Percentiles rank a stretch among this genome's conserved stretches.
Conservation (phyloP, 2,888 invertebrate genomes). For the Tiliacea aurago region DNA sequence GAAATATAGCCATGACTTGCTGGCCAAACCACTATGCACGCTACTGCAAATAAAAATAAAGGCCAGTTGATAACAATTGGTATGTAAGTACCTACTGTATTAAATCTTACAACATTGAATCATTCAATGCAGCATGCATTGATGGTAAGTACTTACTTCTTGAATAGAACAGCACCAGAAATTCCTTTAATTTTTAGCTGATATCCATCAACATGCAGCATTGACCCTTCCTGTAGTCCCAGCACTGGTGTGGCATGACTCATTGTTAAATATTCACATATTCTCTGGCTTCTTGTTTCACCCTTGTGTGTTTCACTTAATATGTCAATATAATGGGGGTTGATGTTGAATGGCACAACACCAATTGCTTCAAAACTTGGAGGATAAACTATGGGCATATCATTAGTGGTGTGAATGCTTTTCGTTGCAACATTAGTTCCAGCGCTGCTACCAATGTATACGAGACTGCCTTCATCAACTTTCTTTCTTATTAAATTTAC, state of each 20-base stretch:
- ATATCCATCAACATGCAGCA: constrained; percentile 91
- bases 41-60: neutral
- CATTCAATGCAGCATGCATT: neutral
- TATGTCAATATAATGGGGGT: constrained; percentile 95
- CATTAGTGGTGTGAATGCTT: constrained; percentile 96
- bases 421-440: constrained; percentile 95
- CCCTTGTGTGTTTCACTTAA: constrained; percentile 93
- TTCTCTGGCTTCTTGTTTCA: constrained; percentile 94
- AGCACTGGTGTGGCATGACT: constrained; percentile 91
- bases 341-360: constrained; percentile 95
- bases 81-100: neutral
- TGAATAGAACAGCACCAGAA: constrained; percentile 92
- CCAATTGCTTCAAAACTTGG: constrained; percentile 93
- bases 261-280: constrained; percentile 92
- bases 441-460: constrained; percentile 95
- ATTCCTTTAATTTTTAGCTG: constrained; percentile 91
- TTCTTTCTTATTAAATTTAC: constrained; percentile 91
- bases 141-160: constrained; percentile 88
- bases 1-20: too few relatives aligned
- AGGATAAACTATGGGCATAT: constrained; percentile 96
- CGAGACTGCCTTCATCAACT: constrained; percentile 91
- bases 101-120: neutral
- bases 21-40: neutral
- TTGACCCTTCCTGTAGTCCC: constrained; percentile 93
- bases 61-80: neutral